These are phyloP conservation scores for Struthio camelus DNA, from an alignment of 2,113 vertebrate genomes.

Conservation along the genomic window DNA sequence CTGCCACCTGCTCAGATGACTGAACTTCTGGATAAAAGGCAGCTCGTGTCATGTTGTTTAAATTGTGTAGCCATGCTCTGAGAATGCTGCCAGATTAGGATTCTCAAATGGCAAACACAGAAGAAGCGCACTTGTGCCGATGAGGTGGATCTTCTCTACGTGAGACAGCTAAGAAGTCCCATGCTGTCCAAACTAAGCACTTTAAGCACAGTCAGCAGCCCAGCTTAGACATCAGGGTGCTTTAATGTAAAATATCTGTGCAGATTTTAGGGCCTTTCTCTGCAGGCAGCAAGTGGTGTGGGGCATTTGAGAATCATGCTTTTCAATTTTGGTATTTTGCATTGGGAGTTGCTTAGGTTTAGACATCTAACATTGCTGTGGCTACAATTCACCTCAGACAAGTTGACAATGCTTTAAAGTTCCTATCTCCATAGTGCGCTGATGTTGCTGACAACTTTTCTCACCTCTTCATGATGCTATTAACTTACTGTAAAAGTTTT, in stretches of 20 bases:
- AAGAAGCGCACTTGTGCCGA: not conserved
- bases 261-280: not conserved
- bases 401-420: not conserved
- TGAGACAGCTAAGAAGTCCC: not conserved
- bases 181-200: not conserved
- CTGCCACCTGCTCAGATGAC: not conserved
- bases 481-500: not conserved
- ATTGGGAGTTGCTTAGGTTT: not conserved
- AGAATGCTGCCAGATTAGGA: not conserved
- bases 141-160: not conserved
- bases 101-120: fast-evolving
- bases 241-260: not conserved
- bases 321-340: not conserved
- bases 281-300: not conserved
- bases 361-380: not conserved
- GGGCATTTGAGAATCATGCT: fast-evolving
- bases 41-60: not conserved
- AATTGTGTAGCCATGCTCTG: not conserved
- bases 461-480: not conserved
- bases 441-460: not conserved
- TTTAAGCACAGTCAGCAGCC: not conserved
- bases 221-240: not conserved
- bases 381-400: not conserved
- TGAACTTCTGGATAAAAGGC: not conserved
- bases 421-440: not conserved